A percentile compares a stretch with the other conserved stretches of the same genome.
phyloP scores from a whole-genome alignment of 2,797 vertebrate genomes.

The Anabas testudineus region DNA sequence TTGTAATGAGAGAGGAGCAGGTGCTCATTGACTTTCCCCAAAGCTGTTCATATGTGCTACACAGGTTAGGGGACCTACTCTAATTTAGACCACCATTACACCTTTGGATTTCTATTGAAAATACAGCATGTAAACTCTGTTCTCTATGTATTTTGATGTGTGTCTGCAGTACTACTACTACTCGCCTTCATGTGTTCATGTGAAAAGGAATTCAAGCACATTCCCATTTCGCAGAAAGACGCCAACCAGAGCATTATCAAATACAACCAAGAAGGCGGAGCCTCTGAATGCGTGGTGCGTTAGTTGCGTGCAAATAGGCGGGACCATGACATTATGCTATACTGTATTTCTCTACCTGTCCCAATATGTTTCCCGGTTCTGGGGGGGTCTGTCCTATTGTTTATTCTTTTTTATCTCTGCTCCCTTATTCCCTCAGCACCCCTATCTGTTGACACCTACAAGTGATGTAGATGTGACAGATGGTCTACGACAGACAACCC shows the following conservation, averaged over 20 bases:
- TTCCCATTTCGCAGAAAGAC: conserved; percentile 37
- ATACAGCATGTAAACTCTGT: background rate
- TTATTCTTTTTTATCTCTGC: background rate
- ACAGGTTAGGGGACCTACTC: background rate
- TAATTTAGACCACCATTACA: background rate
- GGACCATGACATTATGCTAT: too few species aligned
- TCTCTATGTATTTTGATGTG: conserved; percentile 5
- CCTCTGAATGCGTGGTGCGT: conserved; percentile 64
- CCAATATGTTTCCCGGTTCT: background rate
- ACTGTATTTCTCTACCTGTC: background rate
- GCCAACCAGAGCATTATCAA: conserved; percentile 85
- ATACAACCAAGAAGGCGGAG: conserved; percentile 87
- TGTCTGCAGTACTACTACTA: conserved; percentile 77
- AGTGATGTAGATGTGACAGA: background rate
- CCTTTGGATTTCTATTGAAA: background rate
- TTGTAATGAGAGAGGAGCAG: too few species aligned
- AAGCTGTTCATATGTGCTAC: background rate
- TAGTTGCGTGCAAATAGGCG: background rate
- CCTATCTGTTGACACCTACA: background rate
- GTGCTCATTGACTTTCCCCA: background rate
- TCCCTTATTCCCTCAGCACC: too few species aligned
- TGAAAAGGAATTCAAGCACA: background rate
- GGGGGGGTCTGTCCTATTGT: rapidly evolving
- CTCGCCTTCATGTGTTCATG: conserved; percentile 15
- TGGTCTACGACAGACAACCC: background rate